Evolutionary conservation across 1,140 invertebrate genomes (phyloP).

Genomic region (Helicoverpa zea): DNA sequence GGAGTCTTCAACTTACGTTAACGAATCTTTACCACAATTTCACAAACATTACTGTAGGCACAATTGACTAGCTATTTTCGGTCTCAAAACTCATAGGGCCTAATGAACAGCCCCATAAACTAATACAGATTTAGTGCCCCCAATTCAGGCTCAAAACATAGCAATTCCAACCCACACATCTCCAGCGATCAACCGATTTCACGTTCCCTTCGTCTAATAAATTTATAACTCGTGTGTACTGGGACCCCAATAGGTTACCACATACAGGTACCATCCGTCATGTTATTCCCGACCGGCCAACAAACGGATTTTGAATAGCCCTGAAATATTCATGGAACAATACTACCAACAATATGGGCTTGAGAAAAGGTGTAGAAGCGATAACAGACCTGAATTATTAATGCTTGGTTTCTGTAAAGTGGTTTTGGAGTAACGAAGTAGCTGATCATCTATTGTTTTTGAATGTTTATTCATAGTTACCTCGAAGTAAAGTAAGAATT

Average conservation of each 20-base stretch:
- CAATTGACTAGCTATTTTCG: no score
- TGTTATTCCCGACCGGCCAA: neutral
- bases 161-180: neutral
- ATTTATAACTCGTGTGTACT: neutral
- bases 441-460: no score
- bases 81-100: no score
- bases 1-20: no score
- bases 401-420: neutral
- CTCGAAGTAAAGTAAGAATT: no score
- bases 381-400: neutral
- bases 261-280: constrained; percentile 7
- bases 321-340: neutral
- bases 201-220: neutral
- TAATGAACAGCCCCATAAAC: no score
- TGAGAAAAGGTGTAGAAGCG: neutral
- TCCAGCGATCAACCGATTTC: neutral
- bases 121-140: no score
- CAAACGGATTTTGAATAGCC: neutral
- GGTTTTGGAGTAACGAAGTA: neutral
- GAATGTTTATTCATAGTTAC: no score
- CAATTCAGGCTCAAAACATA: neutral
- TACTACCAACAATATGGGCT: neutral
- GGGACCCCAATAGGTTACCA: neutral
- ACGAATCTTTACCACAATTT: no score
- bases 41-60: no score